Conservation (phyloP, 2,888 invertebrate species). For the Caradrina clavipalpis region DNA sequence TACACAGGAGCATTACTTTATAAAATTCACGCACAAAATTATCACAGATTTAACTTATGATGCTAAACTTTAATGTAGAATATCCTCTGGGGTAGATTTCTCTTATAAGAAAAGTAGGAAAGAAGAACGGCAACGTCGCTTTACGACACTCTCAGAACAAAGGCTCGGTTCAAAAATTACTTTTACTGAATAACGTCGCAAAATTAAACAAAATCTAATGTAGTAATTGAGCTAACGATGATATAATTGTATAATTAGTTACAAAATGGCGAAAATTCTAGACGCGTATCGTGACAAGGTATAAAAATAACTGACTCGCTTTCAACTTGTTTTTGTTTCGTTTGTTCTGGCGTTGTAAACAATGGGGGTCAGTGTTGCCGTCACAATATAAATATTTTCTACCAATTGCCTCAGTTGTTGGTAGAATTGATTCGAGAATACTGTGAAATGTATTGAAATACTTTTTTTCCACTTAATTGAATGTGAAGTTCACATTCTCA, state of each 20-base stretch:
- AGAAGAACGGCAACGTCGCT: slow-evolving; percentile 87
- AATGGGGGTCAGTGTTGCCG: slow-evolving; percentile 77
- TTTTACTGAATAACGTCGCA: slow-evolving; percentile 26
- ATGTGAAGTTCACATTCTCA: too few species aligned
- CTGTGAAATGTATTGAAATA: too few species aligned
- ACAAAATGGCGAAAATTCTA: slow-evolving; percentile 48
- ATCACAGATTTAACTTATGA: slow-evolving; percentile 52
- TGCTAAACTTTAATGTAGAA: slow-evolving; percentile 36
- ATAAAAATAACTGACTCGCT: slow-evolving; percentile 73
- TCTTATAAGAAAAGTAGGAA: slow-evolving; percentile 67
- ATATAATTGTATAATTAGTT: slow-evolving; percentile 42
- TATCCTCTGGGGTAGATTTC: slow-evolving; percentile 36
- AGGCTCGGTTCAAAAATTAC: slow-evolving; percentile 64
- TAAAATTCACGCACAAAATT: slow-evolving; percentile 63
- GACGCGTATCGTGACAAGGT: slow-evolving; percentile 64
- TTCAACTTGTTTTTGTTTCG: slow-evolving; percentile 80
- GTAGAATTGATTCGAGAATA: slow-evolving; percentile 5
- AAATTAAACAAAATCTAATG: slow-evolving; percentile 19
- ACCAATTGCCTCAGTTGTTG: slow-evolving; percentile 41
- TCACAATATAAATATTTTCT: slow-evolving; percentile 51
- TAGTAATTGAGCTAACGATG: slow-evolving; percentile 18
- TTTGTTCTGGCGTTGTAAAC: slow-evolving; percentile 80
- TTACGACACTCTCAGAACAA: slow-evolving; percentile 75
- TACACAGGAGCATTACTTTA: slow-evolving; percentile 82
- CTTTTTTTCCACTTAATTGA: too few species aligned